Evolutionary conservation across 2,888 invertebrate genomes (phyloP).

Genomic region (Nemotelus pantherinus): DNA sequence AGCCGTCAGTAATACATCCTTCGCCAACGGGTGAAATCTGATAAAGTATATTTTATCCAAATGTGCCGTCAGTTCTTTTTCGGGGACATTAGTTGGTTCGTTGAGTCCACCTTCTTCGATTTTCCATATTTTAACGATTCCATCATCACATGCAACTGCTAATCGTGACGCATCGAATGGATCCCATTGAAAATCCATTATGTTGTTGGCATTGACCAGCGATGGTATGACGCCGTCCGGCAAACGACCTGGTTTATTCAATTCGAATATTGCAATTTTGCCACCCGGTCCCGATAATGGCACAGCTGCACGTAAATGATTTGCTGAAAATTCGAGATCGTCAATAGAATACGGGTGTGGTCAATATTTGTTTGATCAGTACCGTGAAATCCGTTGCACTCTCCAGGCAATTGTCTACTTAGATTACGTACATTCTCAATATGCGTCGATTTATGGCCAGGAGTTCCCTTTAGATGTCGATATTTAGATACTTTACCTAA

Average conservation of each 20-base stretch:
- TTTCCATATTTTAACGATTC: constrained; percentile 81
- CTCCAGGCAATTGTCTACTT: constrained; percentile 90
- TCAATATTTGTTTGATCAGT: constrained; percentile 46
- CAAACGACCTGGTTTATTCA: constrained; percentile 79
- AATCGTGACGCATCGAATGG: constrained; percentile 84
- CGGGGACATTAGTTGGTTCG: constrained; percentile 82
- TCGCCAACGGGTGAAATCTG: constrained; percentile 89
- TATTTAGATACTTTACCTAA: constrained; percentile 88
- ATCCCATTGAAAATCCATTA: constrained; percentile 95
- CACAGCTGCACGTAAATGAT: constrained; percentile 86
- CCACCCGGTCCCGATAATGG: constrained; percentile 92
- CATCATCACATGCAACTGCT: constrained; percentile 91
- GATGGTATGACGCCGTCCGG: constrained; percentile 86
- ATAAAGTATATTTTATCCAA: constrained; percentile 92
- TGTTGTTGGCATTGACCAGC: constrained; percentile 87
- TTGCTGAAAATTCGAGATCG: constrained; percentile 68
- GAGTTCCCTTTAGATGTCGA: constrained; percentile 89
- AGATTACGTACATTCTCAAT: constrained; percentile 92
- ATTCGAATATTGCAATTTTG: constrained; percentile 85
- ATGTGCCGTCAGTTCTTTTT: constrained; percentile 78
- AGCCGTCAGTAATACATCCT: constrained; percentile 86
- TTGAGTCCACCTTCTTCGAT: constrained; percentile 77
- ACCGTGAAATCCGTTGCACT: constrained; percentile 94
- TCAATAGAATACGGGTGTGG: constrained; percentile 6
- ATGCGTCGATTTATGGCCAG: constrained; percentile 89